These are phyloP conservation scores for Ypsolopha scabrella DNA, from an alignment of 2,888 invertebrate genomes.

Conservation along the genomic window DNA sequence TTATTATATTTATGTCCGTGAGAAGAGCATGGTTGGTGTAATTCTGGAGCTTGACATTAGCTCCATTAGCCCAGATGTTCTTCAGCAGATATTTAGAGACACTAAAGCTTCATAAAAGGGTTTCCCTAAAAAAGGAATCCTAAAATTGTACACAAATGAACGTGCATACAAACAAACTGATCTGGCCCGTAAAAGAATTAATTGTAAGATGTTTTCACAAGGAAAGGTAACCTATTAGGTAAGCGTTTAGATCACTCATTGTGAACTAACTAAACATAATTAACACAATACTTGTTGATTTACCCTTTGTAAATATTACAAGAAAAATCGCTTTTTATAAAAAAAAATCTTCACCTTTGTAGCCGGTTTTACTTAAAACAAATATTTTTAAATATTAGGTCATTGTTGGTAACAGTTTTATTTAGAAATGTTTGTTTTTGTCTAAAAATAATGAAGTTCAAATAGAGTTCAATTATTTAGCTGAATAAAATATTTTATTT, in stretches of 20 bases:
- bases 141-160: not conserved
- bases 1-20: too few relatives aligned
- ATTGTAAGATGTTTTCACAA: constrained; percentile 3
- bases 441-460: too few relatives aligned
- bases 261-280: constrained; percentile 30
- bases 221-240: constrained; percentile 25
- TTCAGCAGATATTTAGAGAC: too few relatives aligned
- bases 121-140: too few relatives aligned
- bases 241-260: constrained; percentile 44
- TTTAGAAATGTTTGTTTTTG: not conserved
- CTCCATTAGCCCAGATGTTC: too few relatives aligned
- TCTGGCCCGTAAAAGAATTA: not conserved
- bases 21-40: too few relatives aligned
- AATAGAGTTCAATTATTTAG: too few relatives aligned
- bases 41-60: too few relatives aligned
- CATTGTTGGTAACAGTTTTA: not conserved
- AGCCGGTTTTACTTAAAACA: not conserved
- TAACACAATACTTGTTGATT: constrained; percentile 28
- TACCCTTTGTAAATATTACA: constrained; percentile 13
- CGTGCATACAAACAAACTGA: too few relatives aligned
- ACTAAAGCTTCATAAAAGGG: too few relatives aligned
- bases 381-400: not conserved
- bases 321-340: constrained; percentile 1
- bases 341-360: not conserved
- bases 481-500: too few relatives aligned